These are phyloP conservation scores for Onychomys leucogaster DNA, from an alignment of 2,797 vertebrate genomes.

Conservation along the genomic window DNA sequence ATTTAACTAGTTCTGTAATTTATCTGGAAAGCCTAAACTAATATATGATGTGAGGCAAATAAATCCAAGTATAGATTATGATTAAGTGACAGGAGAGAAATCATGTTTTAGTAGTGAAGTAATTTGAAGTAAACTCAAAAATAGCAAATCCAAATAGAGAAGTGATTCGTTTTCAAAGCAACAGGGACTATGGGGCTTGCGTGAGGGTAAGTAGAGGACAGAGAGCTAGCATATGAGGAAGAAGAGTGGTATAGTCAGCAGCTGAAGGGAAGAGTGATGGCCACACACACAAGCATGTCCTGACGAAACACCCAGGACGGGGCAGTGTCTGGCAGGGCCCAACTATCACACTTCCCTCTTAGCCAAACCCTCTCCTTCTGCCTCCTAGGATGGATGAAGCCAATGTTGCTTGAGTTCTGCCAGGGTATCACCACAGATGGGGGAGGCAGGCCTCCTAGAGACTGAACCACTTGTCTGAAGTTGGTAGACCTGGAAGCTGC, in stretches of 20 bases:
- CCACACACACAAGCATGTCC: not conserved
- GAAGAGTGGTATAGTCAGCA: not conserved
- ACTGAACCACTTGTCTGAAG: not conserved
- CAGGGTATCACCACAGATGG: not conserved
- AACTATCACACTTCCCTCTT: not conserved
- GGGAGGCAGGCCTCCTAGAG: not conserved
- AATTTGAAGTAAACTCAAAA: constrained; percentile 36
- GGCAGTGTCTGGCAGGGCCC: not conserved
- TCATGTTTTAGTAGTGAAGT: constrained; percentile 12
- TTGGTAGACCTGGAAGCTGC: not conserved
- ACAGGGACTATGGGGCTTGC: not conserved
- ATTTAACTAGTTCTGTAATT: constrained; percentile 31
- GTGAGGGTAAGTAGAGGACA: not conserved
- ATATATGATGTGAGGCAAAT: not conserved
- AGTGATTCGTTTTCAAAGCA: constrained; percentile 6
- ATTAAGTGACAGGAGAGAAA: not conserved
- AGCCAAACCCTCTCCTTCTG: not conserved
- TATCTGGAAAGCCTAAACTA: constrained; percentile 60
- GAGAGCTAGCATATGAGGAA: not conserved
- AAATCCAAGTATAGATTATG: not conserved
- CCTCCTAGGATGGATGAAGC: not conserved
- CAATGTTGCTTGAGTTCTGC: not conserved
- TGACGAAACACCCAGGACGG: not conserved
- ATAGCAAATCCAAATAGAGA: not conserved
- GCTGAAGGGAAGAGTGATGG: not conserved